Evolutionary conservation across 2,888 invertebrate genomes (phyloP).

Genomic region (Himalopsyche tibetana): DNA sequence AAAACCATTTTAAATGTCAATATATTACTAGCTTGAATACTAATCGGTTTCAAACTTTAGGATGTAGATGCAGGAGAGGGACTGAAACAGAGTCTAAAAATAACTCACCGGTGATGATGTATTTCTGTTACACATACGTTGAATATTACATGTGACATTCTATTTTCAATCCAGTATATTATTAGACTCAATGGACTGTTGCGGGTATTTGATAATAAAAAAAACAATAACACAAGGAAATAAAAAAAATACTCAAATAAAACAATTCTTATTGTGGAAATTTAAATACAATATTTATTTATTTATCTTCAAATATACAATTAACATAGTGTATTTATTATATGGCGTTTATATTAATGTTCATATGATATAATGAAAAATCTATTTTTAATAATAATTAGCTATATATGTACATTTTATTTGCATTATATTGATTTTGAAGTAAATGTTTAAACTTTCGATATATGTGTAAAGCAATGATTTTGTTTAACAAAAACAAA

Average conservation of each 20-base stretch:
- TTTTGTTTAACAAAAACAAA: too few species aligned
- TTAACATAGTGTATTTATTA: slow-evolving; percentile 5
- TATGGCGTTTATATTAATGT: background rate
- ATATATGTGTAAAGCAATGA: too few species aligned
- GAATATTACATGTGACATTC: slow-evolving; percentile 42
- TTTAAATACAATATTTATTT: background rate
- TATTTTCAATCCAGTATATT: background rate
- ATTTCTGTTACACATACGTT: slow-evolving; percentile 32
- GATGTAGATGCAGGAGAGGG: slow-evolving; percentile 11
- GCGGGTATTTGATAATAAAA: background rate
- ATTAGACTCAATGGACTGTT: slow-evolving; percentile 13
- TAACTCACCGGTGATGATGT: slow-evolving; percentile 15
- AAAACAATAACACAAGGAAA: slow-evolving; percentile 6
- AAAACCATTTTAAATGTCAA: background rate
- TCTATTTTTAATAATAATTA: too few species aligned
- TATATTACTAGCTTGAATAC: background rate
- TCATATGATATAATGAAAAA: background rate
- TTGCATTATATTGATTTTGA: too few species aligned
- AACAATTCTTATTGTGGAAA: too few species aligned
- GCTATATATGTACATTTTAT: too few species aligned
- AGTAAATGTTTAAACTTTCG: too few species aligned
- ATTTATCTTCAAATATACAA: background rate
- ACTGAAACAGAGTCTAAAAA: background rate
- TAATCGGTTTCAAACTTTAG: background rate
- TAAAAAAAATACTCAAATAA: background rate